Conservation (phyloP, 2,113 vertebrate species). For the Toxotes chatareus region DNA sequence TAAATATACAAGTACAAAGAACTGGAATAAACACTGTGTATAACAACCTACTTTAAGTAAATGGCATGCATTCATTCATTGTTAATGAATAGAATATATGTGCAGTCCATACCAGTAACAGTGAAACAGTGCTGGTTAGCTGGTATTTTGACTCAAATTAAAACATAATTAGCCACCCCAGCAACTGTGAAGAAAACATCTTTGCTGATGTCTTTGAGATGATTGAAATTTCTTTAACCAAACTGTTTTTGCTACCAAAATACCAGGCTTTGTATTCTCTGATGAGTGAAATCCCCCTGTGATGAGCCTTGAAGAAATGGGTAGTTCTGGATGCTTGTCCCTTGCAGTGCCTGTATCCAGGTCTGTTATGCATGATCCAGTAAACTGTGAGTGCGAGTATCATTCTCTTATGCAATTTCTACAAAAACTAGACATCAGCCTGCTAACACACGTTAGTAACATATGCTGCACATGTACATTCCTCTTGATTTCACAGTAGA, state of each 20-base stretch:
- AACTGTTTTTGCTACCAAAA: not conserved
- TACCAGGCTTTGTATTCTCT: not conserved
- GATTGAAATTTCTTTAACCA: not conserved
- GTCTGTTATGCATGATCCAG: not conserved
- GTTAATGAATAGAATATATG: too few species aligned
- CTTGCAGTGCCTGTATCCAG: not conserved
- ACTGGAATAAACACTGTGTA: too few species aligned
- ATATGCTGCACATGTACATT: not conserved
- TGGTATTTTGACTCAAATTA: too few species aligned
- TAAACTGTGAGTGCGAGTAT: not conserved
- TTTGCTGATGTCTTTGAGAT: not conserved
- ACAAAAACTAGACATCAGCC: not conserved
- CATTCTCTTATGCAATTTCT: not conserved
- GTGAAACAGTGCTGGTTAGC: too few species aligned
- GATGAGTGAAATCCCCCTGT: not conserved
- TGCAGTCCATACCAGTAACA: too few species aligned
- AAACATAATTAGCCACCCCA: not conserved
- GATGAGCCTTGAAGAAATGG: not conserved
- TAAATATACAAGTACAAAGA: too few species aligned
- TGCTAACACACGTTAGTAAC: not conserved
- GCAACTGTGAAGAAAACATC: not conserved
- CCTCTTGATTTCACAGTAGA: slow-evolving; percentile 35
- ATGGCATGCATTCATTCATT: too few species aligned
- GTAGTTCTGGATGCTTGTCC: not conserved
- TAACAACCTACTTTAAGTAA: too few species aligned